These are phyloP conservation scores for Zaprionus ornatus DNA, from an alignment of 1,140 invertebrate genomes.

Conservation along the genomic window DNA sequence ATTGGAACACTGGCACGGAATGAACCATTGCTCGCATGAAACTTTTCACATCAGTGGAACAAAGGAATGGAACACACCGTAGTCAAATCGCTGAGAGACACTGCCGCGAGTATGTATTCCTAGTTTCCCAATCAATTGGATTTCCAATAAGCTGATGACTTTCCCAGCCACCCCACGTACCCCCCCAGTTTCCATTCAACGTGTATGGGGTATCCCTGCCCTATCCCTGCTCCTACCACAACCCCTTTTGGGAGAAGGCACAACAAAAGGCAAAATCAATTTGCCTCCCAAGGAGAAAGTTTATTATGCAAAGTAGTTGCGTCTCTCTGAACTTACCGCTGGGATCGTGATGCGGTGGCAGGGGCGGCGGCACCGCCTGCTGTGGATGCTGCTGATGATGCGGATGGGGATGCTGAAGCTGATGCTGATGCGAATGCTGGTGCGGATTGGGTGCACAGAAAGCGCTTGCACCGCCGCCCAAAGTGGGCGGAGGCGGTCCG, in stretches of 20 bases:
- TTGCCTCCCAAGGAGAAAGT: slow-evolving; percentile 23
- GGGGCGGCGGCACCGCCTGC: slow-evolving; percentile 36
- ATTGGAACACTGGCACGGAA: not conserved
- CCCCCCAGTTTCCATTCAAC: not conserved
- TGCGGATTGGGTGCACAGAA: slow-evolving; percentile 78
- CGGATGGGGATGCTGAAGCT: slow-evolving; percentile 63
- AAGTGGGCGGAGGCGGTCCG: slow-evolving; percentile 52
- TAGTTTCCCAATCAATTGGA: too few relatives aligned
- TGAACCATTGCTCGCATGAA: not conserved
- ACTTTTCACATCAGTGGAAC: too few relatives aligned
- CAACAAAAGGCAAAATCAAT: slow-evolving; percentile 28
- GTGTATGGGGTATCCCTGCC: not conserved
- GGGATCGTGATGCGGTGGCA: slow-evolving; percentile 67
- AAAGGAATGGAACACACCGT: not conserved
- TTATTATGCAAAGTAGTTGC: slow-evolving; percentile 20
- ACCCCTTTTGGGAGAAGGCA: not conserved
- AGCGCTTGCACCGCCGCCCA: slow-evolving; percentile 73
- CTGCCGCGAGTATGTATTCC: too few relatives aligned
- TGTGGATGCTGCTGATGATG: slow-evolving; percentile 47
- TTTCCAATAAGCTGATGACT: too few relatives aligned
- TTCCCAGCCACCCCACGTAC: not conserved
- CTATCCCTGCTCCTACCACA: too few relatives aligned
- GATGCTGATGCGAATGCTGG: slow-evolving; percentile 76
- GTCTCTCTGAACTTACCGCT: slow-evolving; percentile 65
- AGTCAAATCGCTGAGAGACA: too few relatives aligned